Evolutionary conservation across 2,113 vertebrate species (phyloP).

Genomic region (Raphicerus campestris): DNA sequence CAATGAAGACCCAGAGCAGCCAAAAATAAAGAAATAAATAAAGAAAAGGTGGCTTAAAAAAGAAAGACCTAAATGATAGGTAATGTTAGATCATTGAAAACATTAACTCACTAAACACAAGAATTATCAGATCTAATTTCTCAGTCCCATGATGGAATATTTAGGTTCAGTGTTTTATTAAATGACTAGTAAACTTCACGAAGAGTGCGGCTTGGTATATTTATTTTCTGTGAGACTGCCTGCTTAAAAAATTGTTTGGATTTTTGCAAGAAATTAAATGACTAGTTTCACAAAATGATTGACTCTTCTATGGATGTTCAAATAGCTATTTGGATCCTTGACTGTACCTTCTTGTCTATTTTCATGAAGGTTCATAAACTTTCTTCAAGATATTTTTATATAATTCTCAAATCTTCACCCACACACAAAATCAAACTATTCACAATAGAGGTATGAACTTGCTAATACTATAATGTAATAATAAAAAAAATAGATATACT

Average conservation of each 20-base stretch:
- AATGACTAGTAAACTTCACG: not conserved
- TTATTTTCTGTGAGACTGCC: not conserved
- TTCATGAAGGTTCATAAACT: not conserved
- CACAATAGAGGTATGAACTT: not conserved
- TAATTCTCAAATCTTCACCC: not conserved
- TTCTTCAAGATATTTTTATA: not conserved
- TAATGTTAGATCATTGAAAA: constrained; percentile 35
- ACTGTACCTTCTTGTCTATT: not conserved
- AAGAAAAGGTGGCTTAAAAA: not conserved
- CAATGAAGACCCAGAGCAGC: not conserved
- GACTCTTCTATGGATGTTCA: not conserved
- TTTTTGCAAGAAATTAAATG: not conserved
- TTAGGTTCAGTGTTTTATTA: not conserved
- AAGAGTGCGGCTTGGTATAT: not conserved
- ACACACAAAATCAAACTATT: not conserved
- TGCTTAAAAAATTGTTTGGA: not conserved
- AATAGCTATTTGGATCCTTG: not conserved
- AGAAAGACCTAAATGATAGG: not conserved
- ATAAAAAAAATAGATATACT: not conserved
- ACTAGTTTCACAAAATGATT: constrained; percentile 14
- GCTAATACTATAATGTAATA: not conserved
- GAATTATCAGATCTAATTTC: constrained; percentile 8
- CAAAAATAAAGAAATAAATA: not conserved
- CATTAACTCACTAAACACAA: not conserved
- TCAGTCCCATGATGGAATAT: not conserved